A percentile compares a stretch with the other conserved stretches of the same genome.
Conservation (phyloP, 2,888 invertebrate genomes). For the Drosophila borealis region DNA sequence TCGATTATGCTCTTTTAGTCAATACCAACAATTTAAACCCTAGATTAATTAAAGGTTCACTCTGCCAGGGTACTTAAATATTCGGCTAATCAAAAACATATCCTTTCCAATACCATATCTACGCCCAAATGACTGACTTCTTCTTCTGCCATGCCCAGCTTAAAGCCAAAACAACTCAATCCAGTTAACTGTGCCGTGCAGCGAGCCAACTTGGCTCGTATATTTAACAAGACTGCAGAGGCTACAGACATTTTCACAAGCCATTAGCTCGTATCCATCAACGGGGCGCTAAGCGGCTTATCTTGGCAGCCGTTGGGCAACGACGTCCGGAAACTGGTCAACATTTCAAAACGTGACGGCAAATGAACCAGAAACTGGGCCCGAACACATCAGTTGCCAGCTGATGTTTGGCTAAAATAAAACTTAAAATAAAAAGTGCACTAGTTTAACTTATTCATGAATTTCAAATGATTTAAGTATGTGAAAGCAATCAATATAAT, state of each 20-base stretch:
- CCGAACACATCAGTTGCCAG: constrained; percentile 25
- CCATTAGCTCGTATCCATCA: constrained; percentile 72
- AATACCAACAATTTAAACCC: too few species aligned
- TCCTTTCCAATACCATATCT: constrained; percentile 1
- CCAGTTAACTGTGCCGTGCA: constrained; percentile 43
- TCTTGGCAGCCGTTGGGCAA: constrained; percentile 43
- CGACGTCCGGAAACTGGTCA: constrained; percentile 29
- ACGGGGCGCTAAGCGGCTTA: constrained; percentile 64
- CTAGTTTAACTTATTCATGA: constrained; percentile 8
- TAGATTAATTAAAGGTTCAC: background rate
- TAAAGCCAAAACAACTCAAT: constrained; percentile 56
- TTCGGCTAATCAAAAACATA: background rate
- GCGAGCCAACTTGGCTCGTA: constrained; percentile 17
- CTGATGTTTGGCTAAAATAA: constrained; percentile 20
- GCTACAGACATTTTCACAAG: constrained; percentile 63
- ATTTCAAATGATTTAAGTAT: constrained; percentile 12
- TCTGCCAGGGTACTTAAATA: background rate
- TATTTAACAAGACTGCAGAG: constrained; percentile 28
- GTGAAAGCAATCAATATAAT: background rate
- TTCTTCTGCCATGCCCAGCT: background rate
- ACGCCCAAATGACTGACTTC: constrained; percentile 1
- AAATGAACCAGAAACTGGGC: constrained; percentile 18
- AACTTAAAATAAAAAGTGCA: background rate
- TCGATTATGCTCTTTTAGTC: too few species aligned
- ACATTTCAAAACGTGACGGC: constrained; percentile 19